Base-by-base conservation (phyloP, 1,140 invertebrate species). In the Drosophila lowei region DNA sequence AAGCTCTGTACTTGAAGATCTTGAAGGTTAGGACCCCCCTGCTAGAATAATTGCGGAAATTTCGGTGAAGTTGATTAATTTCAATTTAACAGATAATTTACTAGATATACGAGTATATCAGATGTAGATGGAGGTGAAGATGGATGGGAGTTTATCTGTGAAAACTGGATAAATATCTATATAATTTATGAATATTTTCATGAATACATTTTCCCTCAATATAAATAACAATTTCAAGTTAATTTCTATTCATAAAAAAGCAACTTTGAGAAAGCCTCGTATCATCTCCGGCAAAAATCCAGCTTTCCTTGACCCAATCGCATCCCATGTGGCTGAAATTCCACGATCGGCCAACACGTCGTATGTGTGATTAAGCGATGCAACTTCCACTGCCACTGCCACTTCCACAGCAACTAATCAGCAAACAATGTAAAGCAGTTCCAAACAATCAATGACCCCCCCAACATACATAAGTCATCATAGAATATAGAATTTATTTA, bases 21-120 rank as follows among this genome's bases (percentile, higher is more conserved):
- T 72, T 57, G 79, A 81, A 83, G 79, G 79, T 78, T 83, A 72
- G 74, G 79, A 83, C 79, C 79, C 75, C 75, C 79, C 79, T 64
- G 58, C 50, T 54, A 15, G 53, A 41, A 23, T 77, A 81, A 81
- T 83, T 81, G 52, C 52, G 34, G 44, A 59, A 64, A 77, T 65
- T 77, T 57, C 11, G 49, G 43, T 52, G 44, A 4, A 74, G 53
- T 63, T 74, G 54, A 79, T 79, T 79, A 77, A 81, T 65, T 81
- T 73, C 72, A 81, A 77, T 63, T 73, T 47, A 42, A 13, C 34
- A 59, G 16, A 42, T 46, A 4, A 71, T 30, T 44, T 30, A 41
- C 44, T 25, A 41, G 8, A 34, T 13, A 41, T 38, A 41, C 11
- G 16, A 9, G 25, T 23, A 34, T 41, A 16, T 25, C 0, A 25